Base-by-base conservation (phyloP, 2,797 vertebrate genomes). In the Dromococcyx pavoninus region DNA sequence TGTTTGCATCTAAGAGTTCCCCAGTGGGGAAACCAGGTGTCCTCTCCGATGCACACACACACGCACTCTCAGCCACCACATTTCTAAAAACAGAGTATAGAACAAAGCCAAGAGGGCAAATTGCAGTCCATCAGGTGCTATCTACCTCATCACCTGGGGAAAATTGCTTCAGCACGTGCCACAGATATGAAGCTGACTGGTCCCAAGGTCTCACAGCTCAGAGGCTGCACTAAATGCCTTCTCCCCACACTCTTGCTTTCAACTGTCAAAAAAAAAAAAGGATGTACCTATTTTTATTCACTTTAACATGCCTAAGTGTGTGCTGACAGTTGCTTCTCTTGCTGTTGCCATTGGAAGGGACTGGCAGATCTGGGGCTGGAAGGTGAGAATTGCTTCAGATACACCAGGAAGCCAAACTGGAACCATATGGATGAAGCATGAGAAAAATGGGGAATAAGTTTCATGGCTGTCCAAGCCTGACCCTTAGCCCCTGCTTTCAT, bases 61-160 rank as follows among this genome's bases (percentile, higher is more conserved):
- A 0, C 24, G 15, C 4, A 0, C 35, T 11, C 39, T 33, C 30
- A 85, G 48, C 50, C 58, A 53, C 80, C 27, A 41, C 0, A 0
- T 53, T 62, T 71, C 39, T 25, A 43, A 86, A 91, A 90, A 48
- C 4, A 0, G 3, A 67, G n/a, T 28, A n/a, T 43, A 56, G 78
- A 87, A 67, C 67, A 44, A 58, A 89, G 75, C 2, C 27, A 32
- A 46, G 56, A 60, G 22, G 22, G n/a, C 61, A 35, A 48, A 22
- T 4, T 4, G 6, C 33, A 39, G 61, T 44, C 78, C 61, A 8
- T 18, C 79, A 71, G 62, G 51, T 51, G 58, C 28, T 66, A 8
- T 30, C 41, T 74, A 60, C 54, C 72, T 54, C 80, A 23, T 21
- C 1, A 2, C 33, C 77, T 35, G 3, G 8, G 56, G 77, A 85